These are phyloP conservation scores for Sinocyclocheilus rhinocerous DNA, from an alignment of 2,113 vertebrate species.

Conservation along the genomic window DNA sequence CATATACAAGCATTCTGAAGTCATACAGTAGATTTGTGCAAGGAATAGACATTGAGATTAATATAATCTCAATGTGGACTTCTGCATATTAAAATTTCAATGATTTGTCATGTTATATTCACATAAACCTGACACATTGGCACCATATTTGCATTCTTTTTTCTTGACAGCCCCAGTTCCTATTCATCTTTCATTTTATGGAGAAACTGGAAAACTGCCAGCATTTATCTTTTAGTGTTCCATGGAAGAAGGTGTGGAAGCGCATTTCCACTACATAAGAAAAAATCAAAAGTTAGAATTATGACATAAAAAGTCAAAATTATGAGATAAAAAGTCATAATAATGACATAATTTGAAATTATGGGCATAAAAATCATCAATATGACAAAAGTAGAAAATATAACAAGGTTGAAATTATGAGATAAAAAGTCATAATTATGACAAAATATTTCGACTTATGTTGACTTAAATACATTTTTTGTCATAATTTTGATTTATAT, in stretches of 20 bases:
- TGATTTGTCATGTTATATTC: background rate
- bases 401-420: too few relatives aligned
- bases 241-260: background rate
- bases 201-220: background rate
- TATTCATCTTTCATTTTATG: background rate
- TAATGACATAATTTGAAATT: too few relatives aligned
- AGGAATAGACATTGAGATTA: background rate
- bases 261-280: background rate
- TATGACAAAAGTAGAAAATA: too few relatives aligned
- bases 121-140: background rate
- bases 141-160: background rate
- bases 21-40: background rate
- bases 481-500: too few relatives aligned
- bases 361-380: too few relatives aligned
- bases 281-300: background rate
- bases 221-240: background rate
- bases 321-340: background rate
- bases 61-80: background rate
- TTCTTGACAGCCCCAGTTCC: too few relatives aligned
- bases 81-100: background rate
- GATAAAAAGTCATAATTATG: too few relatives aligned
- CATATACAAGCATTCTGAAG: background rate
- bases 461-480: too few relatives aligned
- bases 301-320: background rate
- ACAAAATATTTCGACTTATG: too few relatives aligned